Evolutionary conservation across 2,113 vertebrate species (phyloP).

Genomic region (Crotophaga sulcirostris): DNA sequence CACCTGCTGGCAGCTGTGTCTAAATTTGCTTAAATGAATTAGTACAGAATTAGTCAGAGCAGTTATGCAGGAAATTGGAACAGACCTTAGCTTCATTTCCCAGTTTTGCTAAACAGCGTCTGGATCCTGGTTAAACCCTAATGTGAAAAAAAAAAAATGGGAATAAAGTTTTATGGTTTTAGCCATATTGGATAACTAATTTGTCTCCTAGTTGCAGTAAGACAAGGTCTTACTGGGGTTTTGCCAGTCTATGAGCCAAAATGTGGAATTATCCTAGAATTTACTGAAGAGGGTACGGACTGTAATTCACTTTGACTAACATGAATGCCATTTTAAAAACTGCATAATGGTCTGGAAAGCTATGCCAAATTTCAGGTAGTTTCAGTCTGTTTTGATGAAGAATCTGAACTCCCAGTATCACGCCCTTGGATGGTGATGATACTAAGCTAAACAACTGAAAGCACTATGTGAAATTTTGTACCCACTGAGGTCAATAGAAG

Average conservation of each 20-base stretch:
- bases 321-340: background rate
- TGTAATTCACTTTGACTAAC: background rate
- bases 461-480: background rate
- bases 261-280: background rate
- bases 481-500: background rate
- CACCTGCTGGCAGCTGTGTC: background rate
- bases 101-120: background rate
- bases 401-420: background rate
- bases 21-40: background rate
- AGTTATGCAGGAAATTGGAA: background rate
- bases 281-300: background rate
- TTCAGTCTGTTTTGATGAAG: background rate
- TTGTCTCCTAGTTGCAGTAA: background rate
- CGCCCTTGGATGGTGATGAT: background rate
- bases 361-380: background rate
- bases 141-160: background rate
- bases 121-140: background rate
- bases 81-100: background rate
- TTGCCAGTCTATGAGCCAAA: background rate
- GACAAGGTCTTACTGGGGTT: background rate
- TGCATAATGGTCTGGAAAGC: background rate
- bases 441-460: background rate
- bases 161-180: background rate
- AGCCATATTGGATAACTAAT: background rate
- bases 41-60: background rate